These are phyloP conservation scores for Vanacampus margaritifer DNA, from an alignment of 2,113 vertebrate genomes.

Conservation along the genomic window DNA sequence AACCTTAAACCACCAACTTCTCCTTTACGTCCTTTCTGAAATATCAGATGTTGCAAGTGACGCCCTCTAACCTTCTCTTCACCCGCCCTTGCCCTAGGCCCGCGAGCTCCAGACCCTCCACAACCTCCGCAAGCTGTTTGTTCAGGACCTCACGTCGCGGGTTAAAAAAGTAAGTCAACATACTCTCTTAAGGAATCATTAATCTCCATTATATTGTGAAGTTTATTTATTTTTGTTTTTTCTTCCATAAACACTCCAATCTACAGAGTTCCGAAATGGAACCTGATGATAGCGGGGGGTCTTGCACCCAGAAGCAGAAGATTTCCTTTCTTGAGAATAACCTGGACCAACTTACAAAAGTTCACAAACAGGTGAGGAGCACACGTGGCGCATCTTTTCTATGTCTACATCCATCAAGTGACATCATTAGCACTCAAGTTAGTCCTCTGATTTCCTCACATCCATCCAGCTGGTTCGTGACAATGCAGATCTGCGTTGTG, in stretches of 20 bases:
- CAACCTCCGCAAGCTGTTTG: constrained; percentile 94
- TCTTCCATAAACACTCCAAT: not conserved
- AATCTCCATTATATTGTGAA: not conserved
- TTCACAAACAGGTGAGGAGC: constrained; percentile 89
- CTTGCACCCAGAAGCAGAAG: constrained; percentile 91
- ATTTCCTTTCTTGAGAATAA: constrained; percentile 98
- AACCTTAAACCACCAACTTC: not conserved
- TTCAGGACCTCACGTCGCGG: constrained; percentile 93
- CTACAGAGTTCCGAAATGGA: constrained; percentile 88
- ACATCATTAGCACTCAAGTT: not conserved
- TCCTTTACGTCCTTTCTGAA: no score
- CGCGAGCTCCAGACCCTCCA: constrained; percentile 94
- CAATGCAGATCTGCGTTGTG: constrained; percentile 96
- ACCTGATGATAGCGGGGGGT: constrained; percentile 90
- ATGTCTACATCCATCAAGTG: not conserved
- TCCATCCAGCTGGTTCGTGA: constrained; percentile 85
- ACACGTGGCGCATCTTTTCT: not conserved
- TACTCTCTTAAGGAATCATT: not conserved
- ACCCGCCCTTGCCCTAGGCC: constrained; percentile 67
- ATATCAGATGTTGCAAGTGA: not conserved
- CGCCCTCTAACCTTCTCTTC: constrained; percentile 10
- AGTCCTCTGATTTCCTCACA: not conserved
- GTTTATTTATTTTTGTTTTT: not conserved
- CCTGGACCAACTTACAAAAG: constrained; percentile 95
- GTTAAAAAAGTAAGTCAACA: constrained; percentile 83